Conservation (phyloP, 1,140 invertebrate genomes). For the Venturia canescens region DNA sequence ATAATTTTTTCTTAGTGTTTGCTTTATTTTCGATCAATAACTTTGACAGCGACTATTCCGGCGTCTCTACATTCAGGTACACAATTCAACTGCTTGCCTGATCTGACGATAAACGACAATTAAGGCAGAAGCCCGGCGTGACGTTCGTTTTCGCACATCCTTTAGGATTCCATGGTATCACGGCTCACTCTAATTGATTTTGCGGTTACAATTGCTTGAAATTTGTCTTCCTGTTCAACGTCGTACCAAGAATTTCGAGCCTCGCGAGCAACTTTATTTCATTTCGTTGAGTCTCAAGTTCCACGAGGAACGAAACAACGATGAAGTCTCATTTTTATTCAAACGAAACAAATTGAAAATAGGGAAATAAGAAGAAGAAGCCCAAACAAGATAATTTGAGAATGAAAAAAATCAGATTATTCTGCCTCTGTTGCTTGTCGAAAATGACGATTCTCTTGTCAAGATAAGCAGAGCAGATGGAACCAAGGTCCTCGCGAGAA, state of each 20-base stretch:
- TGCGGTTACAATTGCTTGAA: slow-evolving; percentile 15
- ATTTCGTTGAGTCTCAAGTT: not conserved
- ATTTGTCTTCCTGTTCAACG: not conserved
- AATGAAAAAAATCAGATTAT: no score
- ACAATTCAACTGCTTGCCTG: not conserved
- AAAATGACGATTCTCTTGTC: no score
- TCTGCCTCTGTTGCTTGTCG: no score
- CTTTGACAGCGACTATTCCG: not conserved
- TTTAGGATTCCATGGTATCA: slow-evolving; percentile 16
- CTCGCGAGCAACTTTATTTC: not conserved
- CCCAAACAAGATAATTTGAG: no score
- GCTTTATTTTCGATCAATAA: not conserved
- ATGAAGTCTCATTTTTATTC: no score
- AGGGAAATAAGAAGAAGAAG: no score
- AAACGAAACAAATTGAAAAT: no score
- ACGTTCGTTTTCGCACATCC: not conserved
- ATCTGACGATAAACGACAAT: not conserved
- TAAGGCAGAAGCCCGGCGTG: not conserved
- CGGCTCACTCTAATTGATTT: slow-evolving; percentile 14
- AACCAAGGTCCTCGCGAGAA: no score
- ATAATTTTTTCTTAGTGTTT: no score
- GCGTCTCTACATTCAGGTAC: not conserved
- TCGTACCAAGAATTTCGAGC: not conserved
- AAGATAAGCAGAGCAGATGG: no score
- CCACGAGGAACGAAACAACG: not conserved